These are phyloP conservation scores for Neoarius graeffei DNA, from an alignment of 2,113 vertebrate species.

Conservation along the genomic window DNA sequence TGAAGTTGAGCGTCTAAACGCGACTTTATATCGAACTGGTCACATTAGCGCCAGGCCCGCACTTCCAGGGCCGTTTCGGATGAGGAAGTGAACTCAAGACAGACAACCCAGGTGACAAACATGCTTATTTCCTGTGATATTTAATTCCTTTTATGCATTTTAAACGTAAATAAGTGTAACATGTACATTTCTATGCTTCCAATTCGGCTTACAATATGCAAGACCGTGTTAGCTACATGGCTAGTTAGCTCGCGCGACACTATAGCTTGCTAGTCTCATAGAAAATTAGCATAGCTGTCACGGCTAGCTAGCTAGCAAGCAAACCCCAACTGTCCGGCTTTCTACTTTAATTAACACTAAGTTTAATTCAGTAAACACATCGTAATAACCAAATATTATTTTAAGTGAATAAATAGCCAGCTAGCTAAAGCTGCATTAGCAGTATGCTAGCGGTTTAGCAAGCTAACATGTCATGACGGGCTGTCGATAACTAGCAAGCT, in stretches of 20 bases:
- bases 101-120: conserved; percentile 63
- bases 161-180: neutral
- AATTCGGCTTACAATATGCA: too few species aligned
- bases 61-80: conserved; percentile 73
- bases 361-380: neutral
- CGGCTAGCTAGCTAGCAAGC: neutral
- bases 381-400: neutral
- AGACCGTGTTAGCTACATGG: too few species aligned
- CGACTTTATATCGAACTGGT: conserved; percentile 64
- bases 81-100: conserved; percentile 61
- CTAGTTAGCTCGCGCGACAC: neutral
- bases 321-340: neutral
- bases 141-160: too few species aligned
- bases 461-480: neutral
- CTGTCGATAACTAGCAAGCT: neutral
- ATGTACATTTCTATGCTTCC: too few species aligned
- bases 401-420: neutral
- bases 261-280: neutral
- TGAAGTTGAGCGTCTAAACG: conserved; percentile 71
- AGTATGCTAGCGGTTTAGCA: neutral
- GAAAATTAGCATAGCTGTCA: neutral
- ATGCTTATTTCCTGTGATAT: neutral
- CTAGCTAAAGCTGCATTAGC: neutral
- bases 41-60: conserved; percentile 69
- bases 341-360: neutral